Evolutionary conservation across 2,797 vertebrate species (phyloP), one percentile per base, ranked within the genome.

Genomic region (Coilia nasus): DNA sequence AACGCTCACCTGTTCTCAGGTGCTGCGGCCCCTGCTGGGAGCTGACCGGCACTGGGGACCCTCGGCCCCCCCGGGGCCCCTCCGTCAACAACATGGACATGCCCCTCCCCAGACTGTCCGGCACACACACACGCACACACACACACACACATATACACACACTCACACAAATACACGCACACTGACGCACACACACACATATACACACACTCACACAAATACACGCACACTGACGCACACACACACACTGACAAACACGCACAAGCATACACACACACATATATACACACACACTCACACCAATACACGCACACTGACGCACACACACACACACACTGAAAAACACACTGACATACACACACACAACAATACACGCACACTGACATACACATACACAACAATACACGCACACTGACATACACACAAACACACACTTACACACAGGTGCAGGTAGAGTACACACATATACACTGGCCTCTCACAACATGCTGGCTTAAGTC

Each of bases 31-130:
- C 50, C 87, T 83, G 85, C 86, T 25, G 87, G 87, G 83, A 87
- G 87, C 89, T 82, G 92, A 93, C 90, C 91, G 93, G 93, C 64
- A 19, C 89, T 90, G 28, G 67, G 67, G 67, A 14, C 67, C 0
- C 11, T 35, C 67, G 35, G 4, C 12, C 67, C 67, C 67, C 28
- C 2, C 2, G 19, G 28, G 67, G 2, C 67, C 50, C 50, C 5
- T 19, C 67, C 6, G 2, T 19, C 92, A 94, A 94, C 90, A 93
- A 89, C 88, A 88, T 80, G 60, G 81, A 87, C 75, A 71, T 28
- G 0, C 59, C 31, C 15, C 82, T 86, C 90, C 87, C 90, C 89
- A 81, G 80, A 81, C 83, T 59, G 64, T 35, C 2, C 81, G n/a
- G 60, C 21, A 64, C 4, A 86, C 82, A 85, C 83, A 88, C 81